Evolutionary conservation across 2,888 invertebrate species (phyloP), one percentile per base, ranked within the genome.

Genomic region (Erynnis tages): DNA sequence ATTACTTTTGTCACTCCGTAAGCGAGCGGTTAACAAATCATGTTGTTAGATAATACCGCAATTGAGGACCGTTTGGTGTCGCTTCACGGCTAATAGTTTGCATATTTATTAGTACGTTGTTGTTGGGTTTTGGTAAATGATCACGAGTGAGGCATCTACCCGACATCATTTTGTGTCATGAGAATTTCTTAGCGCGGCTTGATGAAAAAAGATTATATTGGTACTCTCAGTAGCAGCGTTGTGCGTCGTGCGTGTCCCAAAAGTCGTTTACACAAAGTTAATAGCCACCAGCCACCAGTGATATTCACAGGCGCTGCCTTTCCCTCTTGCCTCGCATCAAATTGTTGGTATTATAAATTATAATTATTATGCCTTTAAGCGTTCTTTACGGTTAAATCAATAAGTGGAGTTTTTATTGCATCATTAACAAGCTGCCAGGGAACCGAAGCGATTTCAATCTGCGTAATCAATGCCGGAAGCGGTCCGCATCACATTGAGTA

Each of bases 361-460:
- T 81, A 84, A 82, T 84, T 79, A 81, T 81, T 76, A 78, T 79
- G 76, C 76, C 82, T 82, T 77, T 67, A 67, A 82, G 79, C 77
- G 75, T 76, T 81, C 79, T 84, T 81, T 81, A 80, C 79, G 75
- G 77, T 76, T 82, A 78, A 82, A 81, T 85, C 84, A 84, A 86
- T 86, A 85, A 83, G 82, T 77, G 79, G 76, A 79, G 77, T 82
- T 84, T 84, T 88, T 87, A 88, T 87, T 81, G 80, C 86, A 82
- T 81, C 83, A 87, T 87, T 88, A 86, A 84, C 80, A 75, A 73
- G 74, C 79, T 64, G 66, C 72, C 71, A 77, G 78, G 78, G 83
- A 78, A 80, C 78, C 73, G 73, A 74, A 73, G 69, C 75, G 82
- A 85, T 87, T 81, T 79, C 77, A 83, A 86, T 86, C 83, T 83